Evolutionary conservation across 2,888 invertebrate genomes (phyloP), one percentile per base, ranked within the genome.

Genomic region (Callyntrura sp.): DNA sequence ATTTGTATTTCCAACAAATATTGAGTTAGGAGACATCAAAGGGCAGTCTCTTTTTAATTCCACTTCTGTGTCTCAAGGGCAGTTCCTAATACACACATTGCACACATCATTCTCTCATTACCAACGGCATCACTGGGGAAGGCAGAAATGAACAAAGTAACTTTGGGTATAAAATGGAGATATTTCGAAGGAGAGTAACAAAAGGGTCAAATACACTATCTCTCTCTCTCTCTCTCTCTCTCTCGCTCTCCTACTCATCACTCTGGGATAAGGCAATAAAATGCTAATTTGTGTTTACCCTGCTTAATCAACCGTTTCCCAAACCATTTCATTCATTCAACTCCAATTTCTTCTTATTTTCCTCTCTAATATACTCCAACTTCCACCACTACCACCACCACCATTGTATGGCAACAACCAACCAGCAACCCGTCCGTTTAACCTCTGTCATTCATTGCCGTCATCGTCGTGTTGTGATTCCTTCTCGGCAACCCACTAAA

Each of bases 231-330:
- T n/a, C n/a, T n/a, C n/a, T 28, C 45, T 51, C 48, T n/a, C 51
- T 85, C 1, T 76, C 81, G 20, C 48, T 65, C 43, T 82, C 45
- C 11, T 45, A 65, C 12, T 65, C 90, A 88, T 84, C 92, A 62
- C 43, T 17, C 17, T 57, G 25, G 91, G 92, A 92, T 93, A 93
- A 94, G 95, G 95, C 96, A 96, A 96, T 96, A 96, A 96, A 96
- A 96, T 96, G 96, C 95, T 96, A 96, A 96, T 96, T 95, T 95
- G 95, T 96, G 96, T 96, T 96, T 96, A 96, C 95, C 95, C 95
- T 95, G 95, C 95, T 95, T 96, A 96, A 96, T 96, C 96, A 96
- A 94, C 94, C 94, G 94, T 92, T 90, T 82, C 70, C 88, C 91
- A 91, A 92, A 91, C 91, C 93, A 91, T 93, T 93, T 93, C 90